A percentile compares a stretch with the other conserved stretches of the same genome.
Conservation (phyloP, 2,797 vertebrate genomes). For the Myotis myotis region DNA sequence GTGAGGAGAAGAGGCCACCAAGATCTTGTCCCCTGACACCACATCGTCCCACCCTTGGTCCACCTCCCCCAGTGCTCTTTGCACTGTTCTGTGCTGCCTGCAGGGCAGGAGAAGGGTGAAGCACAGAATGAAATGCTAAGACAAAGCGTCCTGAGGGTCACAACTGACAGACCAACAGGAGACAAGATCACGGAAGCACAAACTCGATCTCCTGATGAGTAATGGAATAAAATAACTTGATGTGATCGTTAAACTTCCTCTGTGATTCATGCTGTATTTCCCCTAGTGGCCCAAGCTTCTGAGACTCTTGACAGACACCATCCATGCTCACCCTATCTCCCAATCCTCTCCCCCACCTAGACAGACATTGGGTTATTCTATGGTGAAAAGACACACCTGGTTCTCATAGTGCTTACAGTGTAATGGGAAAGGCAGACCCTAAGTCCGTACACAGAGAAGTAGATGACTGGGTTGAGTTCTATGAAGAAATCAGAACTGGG, state of each 20-base stretch:
- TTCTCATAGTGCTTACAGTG: background rate
- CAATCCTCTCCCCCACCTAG: background rate
- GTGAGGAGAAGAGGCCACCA: background rate
- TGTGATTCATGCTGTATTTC: background rate
- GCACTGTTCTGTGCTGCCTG: background rate
- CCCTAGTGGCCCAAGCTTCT: background rate
- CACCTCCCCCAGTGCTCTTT: background rate
- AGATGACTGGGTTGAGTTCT: background rate
- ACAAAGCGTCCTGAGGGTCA: background rate
- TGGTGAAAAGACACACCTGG: background rate
- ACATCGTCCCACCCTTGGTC: background rate
- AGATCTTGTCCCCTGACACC: background rate
- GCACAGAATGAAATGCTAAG: background rate
- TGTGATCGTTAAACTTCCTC: background rate
- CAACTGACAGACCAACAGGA: background rate
- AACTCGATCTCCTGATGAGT: background rate
- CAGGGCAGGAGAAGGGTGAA: background rate
- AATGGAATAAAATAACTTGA: conserved; percentile 7
- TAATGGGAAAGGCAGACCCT: background rate
- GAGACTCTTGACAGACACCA: background rate
- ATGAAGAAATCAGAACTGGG: background rate
- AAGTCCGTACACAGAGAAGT: background rate
- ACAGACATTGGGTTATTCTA: background rate
- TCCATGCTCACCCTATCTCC: background rate
- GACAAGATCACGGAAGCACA: background rate